Evolutionary conservation across 2,113 vertebrate genomes (phyloP), one percentile per base, ranked within the genome.

Genomic region (Myotis davidii): DNA sequence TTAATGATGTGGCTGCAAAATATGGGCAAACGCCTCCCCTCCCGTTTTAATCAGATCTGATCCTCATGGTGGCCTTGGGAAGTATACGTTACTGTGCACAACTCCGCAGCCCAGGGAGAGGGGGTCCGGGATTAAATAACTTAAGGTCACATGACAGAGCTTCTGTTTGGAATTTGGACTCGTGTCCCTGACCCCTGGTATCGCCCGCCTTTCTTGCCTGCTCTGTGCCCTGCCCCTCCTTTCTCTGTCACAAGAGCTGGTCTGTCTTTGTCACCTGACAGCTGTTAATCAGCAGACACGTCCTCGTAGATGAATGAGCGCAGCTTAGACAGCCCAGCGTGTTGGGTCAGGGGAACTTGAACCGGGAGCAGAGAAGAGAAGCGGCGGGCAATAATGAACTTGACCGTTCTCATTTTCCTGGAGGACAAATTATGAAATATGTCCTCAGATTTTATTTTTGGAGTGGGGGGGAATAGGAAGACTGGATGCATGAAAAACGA

Each of bases 131-230:
- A 16, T 54, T 50, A 3, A 37, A 2, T 34, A 25, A 29, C 56
- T 37, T 37, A 5, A 13, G 39, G 86, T n/a, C 59, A 4, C 3
- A 1, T 1, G 69, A 16, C 25, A 10, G 59, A 69, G 67, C 39
- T 45, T 27, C 27, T 13, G 0, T 37, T 21, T 23, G n/a, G 65
- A 45, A 20, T 11, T 42, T 27, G n/a, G 52, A 13, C 64, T n/a
- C 11, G 0, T 0, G 1, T 32, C 54, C 42, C 0, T 3, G 32
- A 59, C 14, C 27, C 52, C 0, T 61, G 1, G 34, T 54, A 2
- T 20, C 65, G 25, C 32, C 59, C 7, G 84, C 29, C 23, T 8
- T 61, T 27, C 54, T 61, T 23, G 6, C 27, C 76, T 4, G 4
- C 7, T 14, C 5, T 18, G 8, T 16, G 32, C 45, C 39, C 11